A percentile compares a stretch with the other conserved stretches of the same genome.
Evolutionary conservation across 2,113 vertebrate species (phyloP).

Genomic region (Ptyas mucosa): DNA sequence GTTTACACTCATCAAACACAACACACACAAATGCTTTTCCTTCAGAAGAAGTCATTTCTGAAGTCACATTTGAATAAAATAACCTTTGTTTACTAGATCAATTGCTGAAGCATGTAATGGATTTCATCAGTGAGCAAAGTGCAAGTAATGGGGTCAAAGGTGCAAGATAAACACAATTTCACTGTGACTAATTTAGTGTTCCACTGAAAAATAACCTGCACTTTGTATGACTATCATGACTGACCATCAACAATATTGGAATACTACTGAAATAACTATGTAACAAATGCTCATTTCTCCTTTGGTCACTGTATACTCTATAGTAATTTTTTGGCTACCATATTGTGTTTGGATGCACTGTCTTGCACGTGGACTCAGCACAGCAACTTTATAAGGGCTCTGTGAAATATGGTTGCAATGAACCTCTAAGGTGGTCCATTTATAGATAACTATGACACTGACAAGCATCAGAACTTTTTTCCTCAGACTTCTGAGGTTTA

Average conservation of each 20-base stretch:
- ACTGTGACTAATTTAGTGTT: neutral
- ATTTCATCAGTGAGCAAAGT: neutral
- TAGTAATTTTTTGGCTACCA: neutral
- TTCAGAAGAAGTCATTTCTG: neutral
- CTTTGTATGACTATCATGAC: neutral
- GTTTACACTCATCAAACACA: neutral
- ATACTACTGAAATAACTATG: neutral
- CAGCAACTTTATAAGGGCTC: neutral
- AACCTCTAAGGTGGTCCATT: neutral
- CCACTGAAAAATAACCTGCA: neutral
- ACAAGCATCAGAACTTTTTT: neutral
- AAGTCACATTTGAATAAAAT: neutral
- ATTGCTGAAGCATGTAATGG: neutral
- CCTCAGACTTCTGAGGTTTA: neutral
- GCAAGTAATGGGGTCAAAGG: constrained; percentile 4
- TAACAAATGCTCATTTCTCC: neutral
- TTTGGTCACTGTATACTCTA: neutral
- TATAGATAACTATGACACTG: neutral
- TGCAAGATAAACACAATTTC: neutral
- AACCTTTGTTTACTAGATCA: neutral
- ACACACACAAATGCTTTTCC: neutral
- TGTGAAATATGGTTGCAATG: neutral
- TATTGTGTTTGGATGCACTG: neutral
- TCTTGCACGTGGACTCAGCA: neutral
- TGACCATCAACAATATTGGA: neutral